Conservation (phyloP, 2,797 vertebrate species). For the Pristis pectinata region DNA sequence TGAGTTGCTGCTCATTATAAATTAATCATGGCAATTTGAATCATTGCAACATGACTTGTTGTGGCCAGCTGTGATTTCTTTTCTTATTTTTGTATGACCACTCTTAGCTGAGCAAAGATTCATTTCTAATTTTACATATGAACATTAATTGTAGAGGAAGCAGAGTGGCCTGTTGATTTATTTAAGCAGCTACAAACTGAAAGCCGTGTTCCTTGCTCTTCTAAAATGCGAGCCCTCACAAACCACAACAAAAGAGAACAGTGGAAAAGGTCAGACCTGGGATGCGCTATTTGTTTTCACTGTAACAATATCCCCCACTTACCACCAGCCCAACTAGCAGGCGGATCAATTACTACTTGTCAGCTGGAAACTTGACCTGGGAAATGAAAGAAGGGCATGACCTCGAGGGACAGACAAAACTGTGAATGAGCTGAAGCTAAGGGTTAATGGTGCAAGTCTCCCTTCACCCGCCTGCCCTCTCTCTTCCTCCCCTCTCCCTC, state of each 20-base stretch:
- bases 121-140: slow-evolving; percentile 3
- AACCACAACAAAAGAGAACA: slow-evolving; percentile 66
- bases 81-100: not conserved
- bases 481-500: slow-evolving; percentile 37
- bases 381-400: slow-evolving; percentile 83
- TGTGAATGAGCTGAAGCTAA: slow-evolving; percentile 45
- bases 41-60: slow-evolving; percentile 16
- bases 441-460: slow-evolving; percentile 48
- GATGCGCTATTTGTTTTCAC: slow-evolving; percentile 97
- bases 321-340: slow-evolving; percentile 80
- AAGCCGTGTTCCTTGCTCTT: slow-evolving; percentile 30
- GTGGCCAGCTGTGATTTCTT: not conserved
- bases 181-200: slow-evolving; percentile 29
- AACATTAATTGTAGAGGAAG: slow-evolving; percentile 32
- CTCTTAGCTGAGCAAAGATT: not conserved
- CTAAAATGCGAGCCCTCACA: slow-evolving; percentile 41
- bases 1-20: slow-evolving; percentile 3
- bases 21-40: slow-evolving; percentile 33
- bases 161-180: slow-evolving; percentile 24
- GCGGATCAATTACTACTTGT: slow-evolving; percentile 98
- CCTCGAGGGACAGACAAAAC: slow-evolving; percentile 55
- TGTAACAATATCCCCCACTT: slow-evolving; percentile 95
- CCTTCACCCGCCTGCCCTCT: slow-evolving; percentile 26
- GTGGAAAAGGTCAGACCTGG: slow-evolving; percentile 65
- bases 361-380: slow-evolving; percentile 80